Percentiles rank a stretch among this genome's conserved stretches.
Conservation (phyloP, 92 coral and sea anemone genomes). For the Muricea muricata region DNA sequence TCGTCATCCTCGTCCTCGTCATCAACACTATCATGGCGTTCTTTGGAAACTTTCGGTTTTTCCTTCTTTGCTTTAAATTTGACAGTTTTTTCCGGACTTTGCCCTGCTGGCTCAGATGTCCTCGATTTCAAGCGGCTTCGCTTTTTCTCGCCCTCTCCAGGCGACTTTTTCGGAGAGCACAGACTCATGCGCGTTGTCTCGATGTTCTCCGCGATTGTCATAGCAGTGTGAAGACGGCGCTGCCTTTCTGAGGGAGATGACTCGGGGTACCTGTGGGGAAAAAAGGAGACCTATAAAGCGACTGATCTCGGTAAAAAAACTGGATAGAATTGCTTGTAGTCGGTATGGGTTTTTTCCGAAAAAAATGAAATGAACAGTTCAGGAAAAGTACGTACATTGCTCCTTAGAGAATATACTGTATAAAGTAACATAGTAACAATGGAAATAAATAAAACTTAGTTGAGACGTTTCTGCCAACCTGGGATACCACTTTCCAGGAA, state of each 20-base stretch:
- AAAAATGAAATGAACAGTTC: too few relatives aligned
- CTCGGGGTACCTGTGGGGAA: slow-evolving; percentile 79
- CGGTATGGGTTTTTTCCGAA: too few relatives aligned
- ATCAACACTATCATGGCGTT: slow-evolving; percentile 22
- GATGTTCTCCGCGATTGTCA: slow-evolving; percentile 93
- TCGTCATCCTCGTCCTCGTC: slow-evolving; percentile 56
- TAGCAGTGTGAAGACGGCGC: slow-evolving; percentile 91
- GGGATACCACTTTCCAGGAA: slow-evolving; percentile 45
- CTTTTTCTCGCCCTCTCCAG: slow-evolving; percentile 32
- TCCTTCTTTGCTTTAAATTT: slow-evolving; percentile 65
- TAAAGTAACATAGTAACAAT: too few relatives aligned
- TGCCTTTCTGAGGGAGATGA: slow-evolving; percentile 97
- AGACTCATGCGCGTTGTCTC: slow-evolving; percentile 80
- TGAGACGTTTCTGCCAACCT: neutral
- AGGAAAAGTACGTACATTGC: too few relatives aligned
- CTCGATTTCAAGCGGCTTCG: slow-evolving; percentile 55
- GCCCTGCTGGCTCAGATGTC: slow-evolving; percentile 57
- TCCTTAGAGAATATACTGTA: too few relatives aligned
- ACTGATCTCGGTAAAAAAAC: neutral
- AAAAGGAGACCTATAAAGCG: neutral
- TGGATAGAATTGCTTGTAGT: too few relatives aligned
- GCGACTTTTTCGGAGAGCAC: slow-evolving; percentile 48
- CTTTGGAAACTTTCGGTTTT: slow-evolving; percentile 53
- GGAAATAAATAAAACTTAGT: neutral
- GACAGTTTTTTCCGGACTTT: slow-evolving; percentile 69